These are phyloP conservation scores for Mellivora capensis DNA, from an alignment of 2,113 vertebrate genomes.

Conservation along the genomic window DNA sequence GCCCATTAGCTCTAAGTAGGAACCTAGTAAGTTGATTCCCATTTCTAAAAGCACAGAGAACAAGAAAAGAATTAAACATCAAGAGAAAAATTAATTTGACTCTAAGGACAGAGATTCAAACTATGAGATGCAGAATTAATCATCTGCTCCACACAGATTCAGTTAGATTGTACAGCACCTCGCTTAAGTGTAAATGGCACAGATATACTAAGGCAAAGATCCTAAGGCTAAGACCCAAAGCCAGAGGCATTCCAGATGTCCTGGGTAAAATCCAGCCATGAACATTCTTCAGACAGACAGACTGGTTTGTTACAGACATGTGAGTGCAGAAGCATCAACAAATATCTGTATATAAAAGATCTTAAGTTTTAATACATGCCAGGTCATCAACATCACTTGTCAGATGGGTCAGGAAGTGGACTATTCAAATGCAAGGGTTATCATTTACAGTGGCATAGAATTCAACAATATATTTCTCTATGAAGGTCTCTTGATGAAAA, in stretches of 20 bases:
- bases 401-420: background rate
- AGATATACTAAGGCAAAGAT: conserved; percentile 64
- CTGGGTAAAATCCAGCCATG: background rate
- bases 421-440: background rate
- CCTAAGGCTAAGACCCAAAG: background rate
- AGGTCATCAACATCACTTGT: background rate
- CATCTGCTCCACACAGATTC: conserved; percentile 87
- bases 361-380: background rate
- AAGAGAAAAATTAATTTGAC: conserved; percentile 91
- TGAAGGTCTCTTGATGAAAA: background rate
- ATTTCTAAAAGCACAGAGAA: conserved; percentile 85
- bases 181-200: conserved; percentile 94
- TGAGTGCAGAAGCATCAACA: background rate
- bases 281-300: background rate
- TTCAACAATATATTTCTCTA: background rate
- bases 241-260: background rate
- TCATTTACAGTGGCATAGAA: background rate
- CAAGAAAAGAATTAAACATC: conserved; percentile 82
- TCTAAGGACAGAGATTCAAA: conserved; percentile 92
- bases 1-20: conserved; percentile 89
- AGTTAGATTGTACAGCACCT: conserved; percentile 92
- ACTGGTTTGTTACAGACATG: background rate
- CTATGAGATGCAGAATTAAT: conserved; percentile 74
- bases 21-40: conserved; percentile 90
- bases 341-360: background rate